These are phyloP conservation scores for Trachelipus rathkii DNA, from an alignment of 1,140 invertebrate species.

Conservation along the genomic window DNA sequence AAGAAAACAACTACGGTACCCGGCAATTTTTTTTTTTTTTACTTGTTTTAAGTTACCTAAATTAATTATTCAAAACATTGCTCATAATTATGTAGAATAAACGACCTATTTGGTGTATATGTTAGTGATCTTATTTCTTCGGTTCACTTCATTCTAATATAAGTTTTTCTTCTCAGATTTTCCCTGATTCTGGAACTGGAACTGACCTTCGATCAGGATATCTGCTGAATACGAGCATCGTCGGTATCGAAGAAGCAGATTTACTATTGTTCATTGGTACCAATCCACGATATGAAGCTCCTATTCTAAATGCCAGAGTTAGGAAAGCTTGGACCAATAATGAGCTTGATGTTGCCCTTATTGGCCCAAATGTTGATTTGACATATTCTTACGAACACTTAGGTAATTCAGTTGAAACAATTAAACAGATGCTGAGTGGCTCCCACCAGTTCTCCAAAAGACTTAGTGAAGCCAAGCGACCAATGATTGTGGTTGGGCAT, in stretches of 20 bases:
- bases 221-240: slow-evolving; percentile 82
- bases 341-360: slow-evolving; percentile 69
- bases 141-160: not conserved
- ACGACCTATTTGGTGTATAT: too few relatives aligned
- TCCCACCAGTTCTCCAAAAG: slow-evolving; percentile 70
- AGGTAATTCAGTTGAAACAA: slow-evolving; percentile 67
- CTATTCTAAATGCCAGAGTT: slow-evolving; percentile 89
- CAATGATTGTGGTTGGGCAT: slow-evolving; percentile 87
- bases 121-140: not conserved
- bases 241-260: slow-evolving; percentile 87
- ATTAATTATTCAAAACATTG: too few relatives aligned
- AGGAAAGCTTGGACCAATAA: slow-evolving; percentile 87
- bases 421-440: slow-evolving; percentile 69
- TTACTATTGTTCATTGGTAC: slow-evolving; percentile 88
- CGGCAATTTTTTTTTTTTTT: too few relatives aligned
- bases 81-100: too few relatives aligned
- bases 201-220: slow-evolving; percentile 88
- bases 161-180: slow-evolving; percentile 28
- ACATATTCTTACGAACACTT: slow-evolving; percentile 90
- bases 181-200: slow-evolving; percentile 76
- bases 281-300: slow-evolving; percentile 97
- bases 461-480: slow-evolving; percentile 74
- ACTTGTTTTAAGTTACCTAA: too few relatives aligned
- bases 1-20: too few relatives aligned
- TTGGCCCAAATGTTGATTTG: slow-evolving; percentile 89